A percentile compares a stretch with the other conserved stretches of the same genome.
phyloP scores from a whole-genome alignment of 2,113 vertebrate species.

The Cichladusa arquata region DNA sequence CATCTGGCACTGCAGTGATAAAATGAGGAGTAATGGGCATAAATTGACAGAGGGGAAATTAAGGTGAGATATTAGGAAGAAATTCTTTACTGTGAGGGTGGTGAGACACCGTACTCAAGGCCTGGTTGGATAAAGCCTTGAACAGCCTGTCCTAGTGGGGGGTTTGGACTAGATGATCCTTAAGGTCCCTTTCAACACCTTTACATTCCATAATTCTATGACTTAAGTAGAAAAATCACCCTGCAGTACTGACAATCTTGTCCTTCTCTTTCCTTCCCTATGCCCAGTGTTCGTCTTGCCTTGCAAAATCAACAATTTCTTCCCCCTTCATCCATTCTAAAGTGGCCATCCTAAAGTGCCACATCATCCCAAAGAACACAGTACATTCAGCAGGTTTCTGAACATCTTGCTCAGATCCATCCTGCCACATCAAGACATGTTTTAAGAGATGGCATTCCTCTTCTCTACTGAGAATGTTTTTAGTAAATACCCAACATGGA shows the following conservation, averaged over 20 bases:
- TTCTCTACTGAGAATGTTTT: background rate
- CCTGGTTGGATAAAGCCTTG: background rate
- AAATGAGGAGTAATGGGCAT: background rate
- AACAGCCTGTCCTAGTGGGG: background rate
- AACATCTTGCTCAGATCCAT: background rate
- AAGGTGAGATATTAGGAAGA: background rate
- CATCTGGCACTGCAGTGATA: background rate
- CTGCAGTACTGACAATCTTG: background rate
- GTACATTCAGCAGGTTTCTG: background rate
- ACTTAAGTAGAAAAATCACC: background rate
- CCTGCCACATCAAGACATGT: background rate
- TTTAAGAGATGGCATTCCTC: background rate
- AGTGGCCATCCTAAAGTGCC: background rate
- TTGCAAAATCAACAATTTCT: background rate
- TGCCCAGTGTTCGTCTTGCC: background rate
- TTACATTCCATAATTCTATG: no score
- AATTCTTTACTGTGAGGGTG: background rate
- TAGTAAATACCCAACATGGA: background rate
- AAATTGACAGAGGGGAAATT: background rate
- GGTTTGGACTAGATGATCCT: background rate
- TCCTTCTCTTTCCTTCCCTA: background rate
- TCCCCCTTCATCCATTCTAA: background rate
- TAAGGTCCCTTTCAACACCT: background rate
- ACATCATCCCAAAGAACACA: accelerated
- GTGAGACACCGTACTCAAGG: background rate